phyloP scores from a whole-genome alignment of 2,113 vertebrate species.

The Edolisoma coerulescens region DNA sequence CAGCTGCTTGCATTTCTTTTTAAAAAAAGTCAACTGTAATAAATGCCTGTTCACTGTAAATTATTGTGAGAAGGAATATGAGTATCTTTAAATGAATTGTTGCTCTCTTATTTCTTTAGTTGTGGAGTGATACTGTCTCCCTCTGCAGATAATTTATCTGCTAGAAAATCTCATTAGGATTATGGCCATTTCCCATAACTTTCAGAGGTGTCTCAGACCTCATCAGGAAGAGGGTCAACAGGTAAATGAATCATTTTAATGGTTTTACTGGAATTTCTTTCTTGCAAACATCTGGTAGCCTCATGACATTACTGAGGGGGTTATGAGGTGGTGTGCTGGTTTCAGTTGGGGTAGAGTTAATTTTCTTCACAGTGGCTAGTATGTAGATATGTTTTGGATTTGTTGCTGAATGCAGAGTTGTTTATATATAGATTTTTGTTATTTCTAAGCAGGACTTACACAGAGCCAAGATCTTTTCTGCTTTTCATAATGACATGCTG shows the following conservation, averaged over 20 bases:
- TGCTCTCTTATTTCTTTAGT: neutral
- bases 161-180: neutral
- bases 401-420: neutral
- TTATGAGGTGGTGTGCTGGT: neutral
- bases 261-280: neutral
- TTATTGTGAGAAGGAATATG: neutral
- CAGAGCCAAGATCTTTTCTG: neutral
- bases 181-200: accelerated
- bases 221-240: neutral
- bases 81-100: neutral
- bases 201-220: neutral
- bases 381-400: neutral
- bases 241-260: neutral
- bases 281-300: neutral
- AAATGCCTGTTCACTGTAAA: neutral
- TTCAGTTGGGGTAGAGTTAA: neutral
- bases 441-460: neutral
- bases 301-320: neutral
- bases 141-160: neutral
- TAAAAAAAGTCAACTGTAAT: neutral
- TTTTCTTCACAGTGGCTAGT: neutral
- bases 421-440: neutral
- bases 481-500: neutral
- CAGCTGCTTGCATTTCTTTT: neutral
- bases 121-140: neutral